Percentiles rank a stretch among this genome's conserved stretches.
Conservation (phyloP, 2,113 vertebrate species). For the Halichoeres trimaculatus region DNA sequence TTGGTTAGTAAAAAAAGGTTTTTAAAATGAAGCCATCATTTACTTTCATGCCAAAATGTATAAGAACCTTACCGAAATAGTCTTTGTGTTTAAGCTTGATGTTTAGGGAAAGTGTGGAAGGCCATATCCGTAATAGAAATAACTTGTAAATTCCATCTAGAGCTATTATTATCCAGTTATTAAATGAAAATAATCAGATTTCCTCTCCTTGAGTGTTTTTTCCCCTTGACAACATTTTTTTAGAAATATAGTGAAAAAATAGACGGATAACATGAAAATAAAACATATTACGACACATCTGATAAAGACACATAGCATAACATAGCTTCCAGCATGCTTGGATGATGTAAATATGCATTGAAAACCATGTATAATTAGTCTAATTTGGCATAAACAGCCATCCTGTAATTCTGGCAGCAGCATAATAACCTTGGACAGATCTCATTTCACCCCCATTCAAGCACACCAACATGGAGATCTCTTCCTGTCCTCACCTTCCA, state of each 20-base stretch:
- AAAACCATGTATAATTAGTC: not conserved
- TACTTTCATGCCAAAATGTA: too few species aligned
- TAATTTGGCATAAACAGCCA: not conserved
- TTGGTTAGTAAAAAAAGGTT: too few species aligned
- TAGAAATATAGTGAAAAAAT: not conserved
- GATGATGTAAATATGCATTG: not conserved
- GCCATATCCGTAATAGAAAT: too few species aligned
- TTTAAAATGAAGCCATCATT: too few species aligned
- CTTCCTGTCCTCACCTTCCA: constrained; percentile 88
- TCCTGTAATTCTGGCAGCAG: not conserved
- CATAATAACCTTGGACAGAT: not conserved
- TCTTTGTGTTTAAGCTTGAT: too few species aligned
- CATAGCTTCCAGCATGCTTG: not conserved
- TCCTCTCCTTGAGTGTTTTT: too few species aligned
- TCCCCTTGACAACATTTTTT: not conserved
- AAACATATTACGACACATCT: not conserved
- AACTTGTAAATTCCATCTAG: too few species aligned
- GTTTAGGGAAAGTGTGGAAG: too few species aligned
- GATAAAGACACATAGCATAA: too few species aligned
- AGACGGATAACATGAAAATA: not conserved
- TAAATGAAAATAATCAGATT: too few species aligned
- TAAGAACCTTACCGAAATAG: too few species aligned
- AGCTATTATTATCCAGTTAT: too few species aligned
- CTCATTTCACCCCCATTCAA: not conserved
- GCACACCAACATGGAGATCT: not conserved